Evolutionary conservation across 2,797 vertebrate species (phyloP).

Genomic region (Argentina silus): DNA sequence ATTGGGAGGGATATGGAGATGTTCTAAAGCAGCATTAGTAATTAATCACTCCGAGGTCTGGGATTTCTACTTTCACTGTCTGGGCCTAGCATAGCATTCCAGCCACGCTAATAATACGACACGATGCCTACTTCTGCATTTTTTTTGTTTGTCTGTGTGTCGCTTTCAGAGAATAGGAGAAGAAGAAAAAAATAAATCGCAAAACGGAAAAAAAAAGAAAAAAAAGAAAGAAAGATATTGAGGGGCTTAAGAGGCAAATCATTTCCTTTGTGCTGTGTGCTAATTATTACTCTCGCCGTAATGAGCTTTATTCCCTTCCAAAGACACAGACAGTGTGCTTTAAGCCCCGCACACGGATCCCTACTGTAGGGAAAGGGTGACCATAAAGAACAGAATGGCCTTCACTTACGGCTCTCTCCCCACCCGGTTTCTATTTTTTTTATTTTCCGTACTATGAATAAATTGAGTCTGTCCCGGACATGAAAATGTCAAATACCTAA

Average conservation of each 20-base stretch:
- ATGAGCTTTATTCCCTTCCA: constrained; percentile 51
- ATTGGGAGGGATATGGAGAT: constrained; percentile 77
- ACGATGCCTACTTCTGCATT: no score
- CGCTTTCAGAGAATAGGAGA: constrained; percentile 8
- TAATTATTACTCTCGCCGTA: constrained; percentile 56
- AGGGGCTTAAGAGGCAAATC: constrained; percentile 52
- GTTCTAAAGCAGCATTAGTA: constrained; percentile 76
- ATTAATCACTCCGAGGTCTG: constrained; percentile 73
- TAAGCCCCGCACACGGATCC: constrained; percentile 54
- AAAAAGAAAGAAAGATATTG: constrained; percentile 41
- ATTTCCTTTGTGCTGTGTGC: constrained; percentile 53
- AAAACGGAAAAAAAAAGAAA: constrained; percentile 28
- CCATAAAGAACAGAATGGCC: constrained; percentile 71
- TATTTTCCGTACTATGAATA: constrained; percentile 80
- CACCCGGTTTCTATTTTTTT: constrained; percentile 44
- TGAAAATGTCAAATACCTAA: constrained; percentile 91
- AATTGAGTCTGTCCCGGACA: constrained; percentile 86
- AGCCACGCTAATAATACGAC: not conserved
- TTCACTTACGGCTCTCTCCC: constrained; percentile 62
- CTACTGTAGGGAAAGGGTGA: constrained; percentile 55
- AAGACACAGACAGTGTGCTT: constrained; percentile 20
- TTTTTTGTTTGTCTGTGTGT: constrained; percentile 1
- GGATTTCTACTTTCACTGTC: constrained; percentile 65
- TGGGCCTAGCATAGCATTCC: constrained; percentile 34
- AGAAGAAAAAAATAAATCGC: constrained; percentile 25